Base-by-base conservation (phyloP, 2,113 vertebrate species). In the Ploceus nigricollis region DNA sequence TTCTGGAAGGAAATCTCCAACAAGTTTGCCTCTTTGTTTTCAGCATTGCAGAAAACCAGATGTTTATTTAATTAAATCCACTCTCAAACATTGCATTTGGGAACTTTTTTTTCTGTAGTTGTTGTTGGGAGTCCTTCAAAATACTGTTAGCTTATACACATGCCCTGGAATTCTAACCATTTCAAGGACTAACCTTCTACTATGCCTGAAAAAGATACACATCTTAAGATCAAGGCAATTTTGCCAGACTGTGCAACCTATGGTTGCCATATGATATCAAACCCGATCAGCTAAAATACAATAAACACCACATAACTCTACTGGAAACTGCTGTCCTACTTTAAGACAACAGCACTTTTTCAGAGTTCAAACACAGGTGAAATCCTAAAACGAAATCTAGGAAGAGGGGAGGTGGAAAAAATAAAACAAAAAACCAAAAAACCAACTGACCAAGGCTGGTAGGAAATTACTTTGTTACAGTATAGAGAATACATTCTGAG, bases 61-160 rank as follows among this genome's bases (percentile, higher is more conserved):
- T 98, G 98, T 98, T 98, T 97, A 97, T 92, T 97, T 97, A 97
- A 98, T 98, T 97, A 97, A 97, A 95, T 80, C 93, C 95, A 90
- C 72, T 95, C 89, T 97, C 96, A 80, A 88, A 78, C 31, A 78
- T 28, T 70, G 75, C 82, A 83, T 77, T 80, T 73, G 94, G 91
- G 64, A 89, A 75, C 27, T 18, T 47, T n/a, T 66, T 54, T 76
- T 88, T 84, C n/a, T 25, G 13, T 54, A 70, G 50, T n/a, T 54
- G 81, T 64, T 75, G 69, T n/a, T 78, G 78, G 82, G 91, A 88
- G 96, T 91, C 83, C 84, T 56, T 96, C 73, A 84, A 89, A 87
- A 91, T n/a, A 45, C 86, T 77, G 50, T 72, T 84, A 73, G 71
- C 31, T 86, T 66, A 93, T 57, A 54, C 13, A 79, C 25, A 57